These are phyloP conservation scores for Lomographa bimaculata DNA, from an alignment of 2,888 invertebrate genomes.

Conservation along the genomic window DNA sequence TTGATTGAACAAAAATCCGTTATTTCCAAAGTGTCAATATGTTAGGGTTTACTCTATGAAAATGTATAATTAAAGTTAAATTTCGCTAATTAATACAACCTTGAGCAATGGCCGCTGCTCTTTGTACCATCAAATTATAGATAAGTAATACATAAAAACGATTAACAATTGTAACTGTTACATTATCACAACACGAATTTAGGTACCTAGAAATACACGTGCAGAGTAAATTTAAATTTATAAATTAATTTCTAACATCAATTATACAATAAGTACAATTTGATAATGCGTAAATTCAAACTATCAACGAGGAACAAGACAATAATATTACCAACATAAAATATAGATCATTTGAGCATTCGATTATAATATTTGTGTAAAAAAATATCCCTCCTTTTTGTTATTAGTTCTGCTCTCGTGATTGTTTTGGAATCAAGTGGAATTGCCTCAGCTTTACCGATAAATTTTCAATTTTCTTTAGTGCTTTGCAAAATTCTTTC, in stretches of 20 bases:
- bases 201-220: constrained; percentile 50
- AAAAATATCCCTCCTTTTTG: constrained; percentile 71
- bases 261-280: constrained; percentile 53
- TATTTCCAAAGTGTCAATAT: no score
- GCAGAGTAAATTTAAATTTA: constrained; percentile 57
- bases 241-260: constrained; percentile 49
- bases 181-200: constrained; percentile 80
- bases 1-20: no score
- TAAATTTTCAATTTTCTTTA: constrained; percentile 31
- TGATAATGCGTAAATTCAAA: constrained; percentile 43
- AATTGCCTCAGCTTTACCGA: constrained; percentile 26
- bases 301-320: constrained; percentile 70
- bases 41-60: not conserved
- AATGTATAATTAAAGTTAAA: constrained; percentile 32
- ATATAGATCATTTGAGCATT: constrained; percentile 79
- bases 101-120: constrained; percentile 75
- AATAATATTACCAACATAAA: constrained; percentile 78
- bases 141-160: constrained; percentile 62
- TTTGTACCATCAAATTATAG: constrained; percentile 63
- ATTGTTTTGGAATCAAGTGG: constrained; percentile 47
- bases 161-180: constrained; percentile 51
- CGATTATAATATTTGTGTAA: constrained; percentile 70
- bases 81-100: constrained; percentile 29
- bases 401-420: constrained; percentile 49
- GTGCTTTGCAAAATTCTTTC: constrained; percentile 21